These are phyloP conservation scores for Gallinago nigripennis DNA, from an alignment of 2,797 vertebrate genomes.

Conservation along the genomic window DNA sequence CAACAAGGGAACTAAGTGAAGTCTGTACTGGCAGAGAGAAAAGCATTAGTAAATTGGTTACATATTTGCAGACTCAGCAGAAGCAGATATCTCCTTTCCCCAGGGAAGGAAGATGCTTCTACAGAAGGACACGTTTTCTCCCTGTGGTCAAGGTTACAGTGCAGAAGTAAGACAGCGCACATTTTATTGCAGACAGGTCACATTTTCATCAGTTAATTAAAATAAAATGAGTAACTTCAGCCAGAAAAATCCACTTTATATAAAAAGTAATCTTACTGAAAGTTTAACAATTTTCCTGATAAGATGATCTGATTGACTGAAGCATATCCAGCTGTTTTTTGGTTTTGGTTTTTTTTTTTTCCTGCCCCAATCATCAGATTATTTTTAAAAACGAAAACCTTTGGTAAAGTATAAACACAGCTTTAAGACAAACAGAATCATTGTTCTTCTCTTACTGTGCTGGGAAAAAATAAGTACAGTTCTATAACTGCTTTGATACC, in stretches of 20 bases:
- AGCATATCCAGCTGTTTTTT: not conserved
- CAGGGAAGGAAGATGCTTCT: not conserved
- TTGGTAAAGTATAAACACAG: slow-evolving; percentile 57
- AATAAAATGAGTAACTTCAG: slow-evolving; percentile 50
- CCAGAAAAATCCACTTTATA: slow-evolving; percentile 27
- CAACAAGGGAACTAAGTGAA: accelerated
- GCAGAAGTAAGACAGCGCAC: not conserved
- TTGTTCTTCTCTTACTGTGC: slow-evolving; percentile 23
- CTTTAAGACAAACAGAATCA: not conserved
- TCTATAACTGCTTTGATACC: slow-evolving; percentile 27
- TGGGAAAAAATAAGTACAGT: slow-evolving; percentile 30
- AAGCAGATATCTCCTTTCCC: not conserved
- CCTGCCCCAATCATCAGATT: slow-evolving; percentile 9
- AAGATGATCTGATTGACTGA: slow-evolving; percentile 4
- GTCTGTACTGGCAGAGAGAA: accelerated
- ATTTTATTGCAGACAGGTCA: slow-evolving; percentile 63
- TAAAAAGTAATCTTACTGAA: slow-evolving; percentile 17
- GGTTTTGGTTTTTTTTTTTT: not conserved
- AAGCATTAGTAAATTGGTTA: not conserved
- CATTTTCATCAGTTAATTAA: slow-evolving; percentile 52
- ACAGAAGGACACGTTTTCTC: not conserved
- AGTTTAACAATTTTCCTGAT: not conserved
- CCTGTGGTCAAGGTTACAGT: not conserved
- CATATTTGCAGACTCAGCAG: not conserved
- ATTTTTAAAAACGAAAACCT: not conserved